Evolutionary conservation across 2,797 vertebrate genomes (phyloP).

Genomic region (Acanthopagrus latus): DNA sequence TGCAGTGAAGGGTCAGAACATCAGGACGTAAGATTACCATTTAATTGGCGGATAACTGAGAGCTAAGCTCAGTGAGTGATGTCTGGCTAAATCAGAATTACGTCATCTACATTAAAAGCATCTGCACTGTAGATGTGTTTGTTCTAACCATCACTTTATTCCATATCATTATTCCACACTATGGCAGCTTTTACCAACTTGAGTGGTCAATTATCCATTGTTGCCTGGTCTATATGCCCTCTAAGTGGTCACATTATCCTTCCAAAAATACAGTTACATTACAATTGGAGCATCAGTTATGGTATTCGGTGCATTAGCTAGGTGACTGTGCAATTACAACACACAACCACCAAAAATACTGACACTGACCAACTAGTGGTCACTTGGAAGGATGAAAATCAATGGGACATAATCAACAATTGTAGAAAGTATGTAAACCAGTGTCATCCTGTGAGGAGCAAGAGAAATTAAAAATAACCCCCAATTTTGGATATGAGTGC

Average conservation of each 20-base stretch:
- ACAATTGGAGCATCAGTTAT: too few species aligned
- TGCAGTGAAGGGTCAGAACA: not conserved
- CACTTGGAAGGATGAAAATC: not conserved
- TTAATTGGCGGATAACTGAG: not conserved
- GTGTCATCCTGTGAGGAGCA: constrained; percentile 6
- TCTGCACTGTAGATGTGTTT: not conserved
- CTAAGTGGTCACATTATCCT: not conserved
- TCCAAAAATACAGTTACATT: not conserved
- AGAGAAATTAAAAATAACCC: constrained; percentile 16
- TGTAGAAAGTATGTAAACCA: not conserved
- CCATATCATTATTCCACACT: not conserved
- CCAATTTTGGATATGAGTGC: not conserved
- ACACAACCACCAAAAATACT: not conserved
- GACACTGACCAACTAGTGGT: not conserved
- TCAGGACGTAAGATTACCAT: not conserved
- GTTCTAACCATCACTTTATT: too few species aligned
- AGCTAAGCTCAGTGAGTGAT: not conserved
- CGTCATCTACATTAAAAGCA: not conserved
- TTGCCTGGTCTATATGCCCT: not conserved
- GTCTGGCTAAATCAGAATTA: not conserved
- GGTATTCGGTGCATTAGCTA: too few species aligned
- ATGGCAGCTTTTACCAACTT: not conserved
- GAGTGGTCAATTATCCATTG: not conserved
- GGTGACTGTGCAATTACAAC: not conserved
- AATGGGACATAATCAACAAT: not conserved